These are phyloP conservation scores for Drosophila bipectinata DNA, from an alignment of 1,140 invertebrate genomes.

Conservation along the genomic window DNA sequence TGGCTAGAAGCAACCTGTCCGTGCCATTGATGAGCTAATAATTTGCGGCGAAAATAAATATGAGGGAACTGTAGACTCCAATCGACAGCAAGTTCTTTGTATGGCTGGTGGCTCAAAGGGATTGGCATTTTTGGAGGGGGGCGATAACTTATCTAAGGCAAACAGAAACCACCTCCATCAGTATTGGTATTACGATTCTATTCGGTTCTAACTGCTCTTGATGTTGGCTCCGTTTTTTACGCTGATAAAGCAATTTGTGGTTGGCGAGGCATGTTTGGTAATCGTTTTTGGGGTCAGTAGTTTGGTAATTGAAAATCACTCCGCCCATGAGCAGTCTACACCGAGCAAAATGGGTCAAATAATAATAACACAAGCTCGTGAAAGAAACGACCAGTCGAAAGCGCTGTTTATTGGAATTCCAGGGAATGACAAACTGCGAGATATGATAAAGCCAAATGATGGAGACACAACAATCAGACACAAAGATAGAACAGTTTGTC, in stretches of 20 bases:
- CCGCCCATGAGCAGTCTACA: conserved; percentile 11
- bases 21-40: conserved; percentile 52
- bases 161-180: conserved; percentile 43
- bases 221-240: conserved; percentile 1
- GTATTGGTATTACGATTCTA: conserved; percentile 28
- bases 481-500: conserved; percentile 19
- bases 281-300: conserved; percentile 71
- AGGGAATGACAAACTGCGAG: conserved; percentile 38
- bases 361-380: conserved; percentile 16
- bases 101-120: conserved; percentile 13
- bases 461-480: conserved; percentile 33
- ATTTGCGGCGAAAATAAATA: conserved; percentile 44
- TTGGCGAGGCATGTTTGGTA: conserved; percentile 44
- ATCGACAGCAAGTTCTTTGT: conserved; percentile 24
- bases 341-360: conserved; percentile 59
- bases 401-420: conserved; percentile 45
- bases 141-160: conserved; percentile 62
- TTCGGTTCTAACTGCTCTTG: conserved; percentile 42
- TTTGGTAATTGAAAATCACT: conserved; percentile 74
- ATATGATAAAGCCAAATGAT: conserved; percentile 21
- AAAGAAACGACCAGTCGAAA: conserved; percentile 7
- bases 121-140: conserved; percentile 10
- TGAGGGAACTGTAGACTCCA: conserved; percentile 15
- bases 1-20: conserved; percentile 33
- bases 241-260: conserved; percentile 69